Conservation (phyloP, 2,113 vertebrate species). For the Ptychochromis oligacanthus region DNA sequence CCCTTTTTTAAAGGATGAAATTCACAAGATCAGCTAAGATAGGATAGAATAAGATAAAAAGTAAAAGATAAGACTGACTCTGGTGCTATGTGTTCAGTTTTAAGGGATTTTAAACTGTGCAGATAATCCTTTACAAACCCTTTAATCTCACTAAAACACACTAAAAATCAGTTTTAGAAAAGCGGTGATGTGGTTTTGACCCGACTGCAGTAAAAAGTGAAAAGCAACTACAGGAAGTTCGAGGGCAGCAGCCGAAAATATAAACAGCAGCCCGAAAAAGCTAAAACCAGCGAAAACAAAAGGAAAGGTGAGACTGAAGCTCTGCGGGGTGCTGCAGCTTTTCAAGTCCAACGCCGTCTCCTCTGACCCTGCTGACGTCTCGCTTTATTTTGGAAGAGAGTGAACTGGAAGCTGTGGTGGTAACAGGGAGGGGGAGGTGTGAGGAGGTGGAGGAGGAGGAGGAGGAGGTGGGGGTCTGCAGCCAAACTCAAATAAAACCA, state of each 20-base stretch:
- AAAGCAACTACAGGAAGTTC: neutral
- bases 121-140: neutral
- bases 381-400: neutral
- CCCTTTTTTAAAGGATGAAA: neutral
- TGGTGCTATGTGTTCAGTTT: no score
- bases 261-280: slow-evolving; percentile 7
- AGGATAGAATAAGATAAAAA: no score
- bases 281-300: neutral
- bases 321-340: neutral
- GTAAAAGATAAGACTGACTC: no score
- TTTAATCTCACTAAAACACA: no score
- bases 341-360: neutral
- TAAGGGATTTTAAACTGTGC: neutral
- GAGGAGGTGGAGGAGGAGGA: slow-evolving; percentile 52
- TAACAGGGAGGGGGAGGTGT: slow-evolving; percentile 1
- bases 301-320: slow-evolving; percentile 5
- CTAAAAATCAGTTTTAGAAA: rapidly evolving
- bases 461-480: slow-evolving; percentile 68
- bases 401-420: slow-evolving; percentile 17
- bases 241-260: slow-evolving; percentile 29
- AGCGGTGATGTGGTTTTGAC: neutral
- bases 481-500: slow-evolving; percentile 64
- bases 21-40: neutral
- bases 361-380: neutral
- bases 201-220: neutral